A percentile compares a stretch with the other conserved stretches of the same genome.
These are phyloP conservation scores for Drosophila diplacantha DNA, from an alignment of 2,888 invertebrate species.

Conservation along the genomic window DNA sequence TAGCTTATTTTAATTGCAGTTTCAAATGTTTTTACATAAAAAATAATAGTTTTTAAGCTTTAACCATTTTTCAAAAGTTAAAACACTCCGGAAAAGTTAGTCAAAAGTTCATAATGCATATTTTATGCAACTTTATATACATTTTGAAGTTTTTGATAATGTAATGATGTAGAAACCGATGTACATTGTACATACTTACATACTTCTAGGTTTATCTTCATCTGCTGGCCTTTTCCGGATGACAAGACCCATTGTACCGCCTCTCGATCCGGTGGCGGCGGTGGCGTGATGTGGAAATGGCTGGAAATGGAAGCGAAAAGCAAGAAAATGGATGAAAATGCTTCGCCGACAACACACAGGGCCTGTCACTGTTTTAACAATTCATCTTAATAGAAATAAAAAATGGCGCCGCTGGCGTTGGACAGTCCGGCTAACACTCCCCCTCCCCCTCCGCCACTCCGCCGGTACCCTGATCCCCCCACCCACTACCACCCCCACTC, in stretches of 20 bases:
- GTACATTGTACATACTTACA: not conserved
- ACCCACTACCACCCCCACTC: conserved; percentile 10
- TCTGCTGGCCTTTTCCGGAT: conserved; percentile 19
- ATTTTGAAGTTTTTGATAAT: not conserved
- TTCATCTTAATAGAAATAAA: conserved; percentile 67
- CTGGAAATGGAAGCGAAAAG: conserved; percentile 1
- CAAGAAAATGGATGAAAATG: conserved; percentile 41
- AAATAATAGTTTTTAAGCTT: not conserved
- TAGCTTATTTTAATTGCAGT: not conserved
- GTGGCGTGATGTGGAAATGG: conserved; percentile 1
- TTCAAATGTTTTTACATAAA: not conserved
- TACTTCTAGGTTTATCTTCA: conserved; percentile 4
- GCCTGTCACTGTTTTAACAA: conserved; percentile 64
- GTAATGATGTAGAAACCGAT: not conserved
- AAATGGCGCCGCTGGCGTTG: conserved; percentile 61
- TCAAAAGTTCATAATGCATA: not conserved
- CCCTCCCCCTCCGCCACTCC: not conserved
- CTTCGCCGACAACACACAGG: conserved; percentile 39
- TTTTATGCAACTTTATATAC: no score
- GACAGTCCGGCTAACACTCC: conserved; percentile 42
- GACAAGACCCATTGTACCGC: conserved; percentile 37
- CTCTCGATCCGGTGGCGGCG: conserved; percentile 19
- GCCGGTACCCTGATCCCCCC: not conserved
- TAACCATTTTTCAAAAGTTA: not conserved
- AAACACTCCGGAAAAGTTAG: not conserved